Evolutionary conservation across 2,797 vertebrate genomes (phyloP).

Genomic region (Neosalanx taihuensis): DNA sequence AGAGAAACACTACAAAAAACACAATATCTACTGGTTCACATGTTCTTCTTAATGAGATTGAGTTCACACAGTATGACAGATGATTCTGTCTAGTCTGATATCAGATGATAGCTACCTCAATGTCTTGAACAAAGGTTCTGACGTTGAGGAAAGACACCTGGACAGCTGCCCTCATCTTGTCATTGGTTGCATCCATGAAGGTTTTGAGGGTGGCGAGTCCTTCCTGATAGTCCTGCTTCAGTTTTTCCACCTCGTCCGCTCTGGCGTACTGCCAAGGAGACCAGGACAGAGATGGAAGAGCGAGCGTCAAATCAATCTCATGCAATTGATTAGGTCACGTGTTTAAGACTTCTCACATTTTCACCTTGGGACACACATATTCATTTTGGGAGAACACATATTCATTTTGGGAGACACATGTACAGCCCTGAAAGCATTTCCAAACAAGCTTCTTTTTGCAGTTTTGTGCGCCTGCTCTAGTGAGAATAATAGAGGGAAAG

Average conservation of each 20-base stretch:
- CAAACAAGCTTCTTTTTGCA: too few species aligned
- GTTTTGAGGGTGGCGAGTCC: conserved; percentile 79
- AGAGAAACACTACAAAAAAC: not conserved
- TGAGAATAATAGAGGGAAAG: conserved; percentile 3
- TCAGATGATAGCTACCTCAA: conserved; percentile 77
- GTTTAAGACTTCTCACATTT: not conserved
- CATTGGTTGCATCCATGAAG: conserved; percentile 84
- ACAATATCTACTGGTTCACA: too few species aligned
- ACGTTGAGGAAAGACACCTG: conserved; percentile 92
- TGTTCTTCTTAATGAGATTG: too few species aligned
- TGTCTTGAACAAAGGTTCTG: conserved; percentile 87
- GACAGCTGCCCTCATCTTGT: conserved; percentile 81
- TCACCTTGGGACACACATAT: not conserved
- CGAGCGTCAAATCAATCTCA: too few species aligned
- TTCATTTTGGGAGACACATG: too few species aligned
- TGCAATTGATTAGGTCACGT: too few species aligned
- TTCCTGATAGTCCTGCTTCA: conserved; percentile 88
- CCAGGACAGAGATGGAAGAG: conserved; percentile 4
- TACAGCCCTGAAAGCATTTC: too few species aligned
- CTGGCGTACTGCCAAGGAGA: conserved; percentile 82
- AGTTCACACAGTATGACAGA: not conserved
- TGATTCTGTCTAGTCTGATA: not conserved
- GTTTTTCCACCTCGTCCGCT: conserved; percentile 90
- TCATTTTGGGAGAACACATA: too few species aligned
- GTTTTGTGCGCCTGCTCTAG: too few species aligned